Percentiles rank a stretch among this genome's conserved stretches.
Conservation (phyloP, 1,140 invertebrate species). For the Hetaerina americana region DNA sequence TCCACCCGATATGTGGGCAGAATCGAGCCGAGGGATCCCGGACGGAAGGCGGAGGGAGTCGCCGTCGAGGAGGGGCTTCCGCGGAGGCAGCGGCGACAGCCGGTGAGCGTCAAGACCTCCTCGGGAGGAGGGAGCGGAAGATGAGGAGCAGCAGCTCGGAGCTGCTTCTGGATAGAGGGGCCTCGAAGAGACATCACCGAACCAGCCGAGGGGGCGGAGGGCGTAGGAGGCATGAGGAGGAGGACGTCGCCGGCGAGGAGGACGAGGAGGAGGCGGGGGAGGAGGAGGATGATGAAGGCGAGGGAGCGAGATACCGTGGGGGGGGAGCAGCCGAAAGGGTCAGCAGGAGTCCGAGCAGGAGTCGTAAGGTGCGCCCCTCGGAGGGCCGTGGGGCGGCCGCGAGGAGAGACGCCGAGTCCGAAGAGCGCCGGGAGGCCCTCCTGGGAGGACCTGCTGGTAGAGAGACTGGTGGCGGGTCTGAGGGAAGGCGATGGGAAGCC, state of each 20-base stretch:
- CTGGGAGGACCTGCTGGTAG: not conserved
- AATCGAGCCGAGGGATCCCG: too few relatives aligned
- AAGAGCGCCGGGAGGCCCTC: not conserved
- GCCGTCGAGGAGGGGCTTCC: too few relatives aligned
- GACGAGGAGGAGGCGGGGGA: constrained; percentile 30
- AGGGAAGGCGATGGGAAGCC: not conserved
- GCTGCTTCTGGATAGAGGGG: constrained; percentile 51
- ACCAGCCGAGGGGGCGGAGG: too few relatives aligned
- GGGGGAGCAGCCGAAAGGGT: constrained; percentile 39
- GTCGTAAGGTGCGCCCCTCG: not conserved
- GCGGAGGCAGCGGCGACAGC: not conserved
- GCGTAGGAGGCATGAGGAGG: not conserved
- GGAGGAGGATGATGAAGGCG: constrained; percentile 52
- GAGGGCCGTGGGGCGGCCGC: not conserved
- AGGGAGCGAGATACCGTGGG: constrained; percentile 36
- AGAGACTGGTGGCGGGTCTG: too few relatives aligned
- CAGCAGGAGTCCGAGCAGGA: not conserved
- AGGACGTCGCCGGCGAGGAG: not conserved
- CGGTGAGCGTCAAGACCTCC: not conserved
- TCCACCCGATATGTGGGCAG: too few relatives aligned
- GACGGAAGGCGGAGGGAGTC: not conserved
- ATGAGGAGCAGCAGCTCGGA: constrained; percentile 76
- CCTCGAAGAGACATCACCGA: constrained; percentile 18
- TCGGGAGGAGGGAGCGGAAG: constrained; percentile 18
- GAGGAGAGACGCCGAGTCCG: not conserved